A percentile compares a stretch with the other conserved stretches of the same genome.
Evolutionary conservation across 2,888 invertebrate species (phyloP).

Genomic region (Caenorhabditis plicata): DNA sequence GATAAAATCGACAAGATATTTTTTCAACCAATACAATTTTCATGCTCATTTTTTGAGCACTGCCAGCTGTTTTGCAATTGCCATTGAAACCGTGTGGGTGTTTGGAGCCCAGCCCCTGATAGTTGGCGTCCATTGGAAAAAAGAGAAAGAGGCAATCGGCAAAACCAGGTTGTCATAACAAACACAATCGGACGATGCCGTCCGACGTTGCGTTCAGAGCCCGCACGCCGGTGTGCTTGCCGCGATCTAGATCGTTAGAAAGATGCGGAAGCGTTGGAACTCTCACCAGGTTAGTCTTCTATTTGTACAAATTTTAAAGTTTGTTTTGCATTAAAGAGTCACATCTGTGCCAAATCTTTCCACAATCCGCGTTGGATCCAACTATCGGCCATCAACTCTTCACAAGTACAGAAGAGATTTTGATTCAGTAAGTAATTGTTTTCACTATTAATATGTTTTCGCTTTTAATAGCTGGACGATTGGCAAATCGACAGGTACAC

Average conservation of each 20-base stretch:
- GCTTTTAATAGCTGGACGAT: conserved; percentile 51
- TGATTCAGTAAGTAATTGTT: conserved; percentile 43
- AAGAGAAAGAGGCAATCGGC: not conserved
- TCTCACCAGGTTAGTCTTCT: conserved; percentile 47
- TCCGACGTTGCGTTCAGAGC: conserved; percentile 42
- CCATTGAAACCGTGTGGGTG: conserved; percentile 27
- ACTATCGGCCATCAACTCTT: conserved; percentile 55
- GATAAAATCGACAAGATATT: not conserved
- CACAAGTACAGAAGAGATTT: conserved; percentile 58
- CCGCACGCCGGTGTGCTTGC: conserved; percentile 41
- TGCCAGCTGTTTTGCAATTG: too few species aligned
- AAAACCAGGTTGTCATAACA: conserved; percentile 13
- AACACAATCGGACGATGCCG: conserved; percentile 20
- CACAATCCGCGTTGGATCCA: conserved; percentile 47
- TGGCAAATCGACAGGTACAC: conserved; percentile 51
- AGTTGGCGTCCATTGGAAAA: conserved; percentile 5
- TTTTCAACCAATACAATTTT: not conserved
- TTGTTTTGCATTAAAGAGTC: conserved; percentile 45
- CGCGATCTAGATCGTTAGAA: conserved; percentile 57
- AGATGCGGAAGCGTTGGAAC: conserved; percentile 57
- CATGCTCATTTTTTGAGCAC: not conserved
- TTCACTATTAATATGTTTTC: not conserved
- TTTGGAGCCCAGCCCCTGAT: conserved; percentile 8
- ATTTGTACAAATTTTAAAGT: not conserved
- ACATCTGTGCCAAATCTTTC: conserved; percentile 61